Base-by-base conservation (phyloP, 2,888 invertebrate species). In the Campoletis raptor region DNA sequence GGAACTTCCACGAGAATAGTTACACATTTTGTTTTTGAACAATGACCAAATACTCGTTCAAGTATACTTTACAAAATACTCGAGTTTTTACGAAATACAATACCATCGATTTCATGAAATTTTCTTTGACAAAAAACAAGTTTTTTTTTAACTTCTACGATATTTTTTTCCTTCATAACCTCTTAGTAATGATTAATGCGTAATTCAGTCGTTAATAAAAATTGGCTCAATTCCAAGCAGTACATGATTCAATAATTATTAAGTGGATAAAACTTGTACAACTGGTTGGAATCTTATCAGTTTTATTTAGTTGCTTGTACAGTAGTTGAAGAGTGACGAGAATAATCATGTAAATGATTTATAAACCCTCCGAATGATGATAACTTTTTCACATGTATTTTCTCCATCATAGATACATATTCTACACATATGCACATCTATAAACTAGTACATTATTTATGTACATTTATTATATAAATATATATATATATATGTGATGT, bases 261-360 rank as follows among this genome's bases (percentile, higher is more conserved):
- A 40, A 77, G 72, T 66, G 37, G 42, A 45, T 48, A 66, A 57
- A 78, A 73, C 45, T 30, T 37, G 73, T 74, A n/a, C 21, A 52
- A 30, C 9, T 52, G 10, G n/a, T 74, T n/a, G n/a, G 48, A 80
- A 73, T 67, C 30, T 37, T 64, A 77, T 64, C 42, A 24, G 67
- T 42, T 72, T 30, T 54, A 54, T 72, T 61, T 21, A 12, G 42
- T 18, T 69, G 30, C 36, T 36, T 37, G 45, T 61, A 30, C 57
- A 61, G 24, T 24, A 67, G 42, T 36, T 30, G 21, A 76, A 64
- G 70, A 79, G 69, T 70, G 83, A 77, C 79, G 54, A 80, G 42
- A 86, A 67, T 21, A 79, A 79, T 82, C 83, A 79, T 74, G 45
- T 54, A 67, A 74, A 81, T 64, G 74, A 74, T 81, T 73, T 73